Evolutionary conservation across 2,113 vertebrate species (phyloP).

Genomic region (Pseudorhombus dupliciocellatus): DNA sequence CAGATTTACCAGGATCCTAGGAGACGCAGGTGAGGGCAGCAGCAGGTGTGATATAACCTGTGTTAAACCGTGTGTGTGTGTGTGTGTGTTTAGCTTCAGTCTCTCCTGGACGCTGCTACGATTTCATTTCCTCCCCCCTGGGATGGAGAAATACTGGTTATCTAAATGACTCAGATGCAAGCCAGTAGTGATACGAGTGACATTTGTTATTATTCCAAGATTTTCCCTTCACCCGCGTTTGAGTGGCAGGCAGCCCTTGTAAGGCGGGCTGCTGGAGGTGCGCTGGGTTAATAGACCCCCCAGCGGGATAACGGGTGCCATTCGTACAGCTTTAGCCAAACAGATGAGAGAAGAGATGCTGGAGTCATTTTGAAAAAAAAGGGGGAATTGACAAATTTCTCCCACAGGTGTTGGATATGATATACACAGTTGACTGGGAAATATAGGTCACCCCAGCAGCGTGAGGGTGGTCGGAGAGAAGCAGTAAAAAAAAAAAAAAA

Average conservation of each 20-base stretch:
- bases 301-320: constrained; percentile 44
- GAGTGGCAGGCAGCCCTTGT: constrained; percentile 76
- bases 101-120: constrained; percentile 42
- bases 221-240: constrained; percentile 47
- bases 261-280: constrained; percentile 29
- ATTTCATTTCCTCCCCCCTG: constrained; percentile 68
- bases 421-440: constrained; percentile 61
- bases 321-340: constrained; percentile 59
- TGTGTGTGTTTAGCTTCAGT: constrained; percentile 22
- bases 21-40: constrained; percentile 32
- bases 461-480: constrained; percentile 26
- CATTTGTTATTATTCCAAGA: constrained; percentile 75
- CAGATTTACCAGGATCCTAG: constrained; percentile 36
- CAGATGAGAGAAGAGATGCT: constrained; percentile 60
- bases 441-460: constrained; percentile 71
- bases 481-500: constrained; percentile 20
- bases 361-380: constrained; percentile 50
- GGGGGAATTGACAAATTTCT: constrained; percentile 44
- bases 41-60: not conserved
- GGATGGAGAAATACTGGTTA: constrained; percentile 65
- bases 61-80: constrained; percentile 8
- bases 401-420: constrained; percentile 72
- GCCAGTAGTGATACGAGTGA: constrained; percentile 70
- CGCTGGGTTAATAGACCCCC: constrained; percentile 66
- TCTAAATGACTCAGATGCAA: constrained; percentile 80